Evolutionary conservation across 2,888 invertebrate species (phyloP), one percentile per base, ranked within the genome.

Genomic region (Leptopterna dolabrata): DNA sequence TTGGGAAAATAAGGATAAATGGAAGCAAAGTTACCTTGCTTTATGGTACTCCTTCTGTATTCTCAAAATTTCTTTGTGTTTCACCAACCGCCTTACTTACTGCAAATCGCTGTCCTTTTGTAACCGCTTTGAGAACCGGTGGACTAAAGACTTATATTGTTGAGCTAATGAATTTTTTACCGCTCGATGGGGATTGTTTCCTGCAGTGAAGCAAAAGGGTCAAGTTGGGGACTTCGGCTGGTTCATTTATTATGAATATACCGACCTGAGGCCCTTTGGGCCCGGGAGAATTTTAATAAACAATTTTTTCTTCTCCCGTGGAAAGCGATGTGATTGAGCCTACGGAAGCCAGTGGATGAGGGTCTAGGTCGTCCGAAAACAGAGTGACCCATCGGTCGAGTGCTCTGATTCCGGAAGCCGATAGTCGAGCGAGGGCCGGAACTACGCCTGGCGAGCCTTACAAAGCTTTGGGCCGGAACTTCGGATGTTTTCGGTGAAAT

Each of bases 391-490:
- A 73, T 73, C 73, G 19, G 45, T 45, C 19, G 43, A 24, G 78
- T 19, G 30, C 27, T 19, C 55, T 11, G 78, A 78, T 78, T 45
- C 78, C 78, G 78, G 78, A 78, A 78, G 78, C 41, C 16, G 78
- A 78, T 78, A 78, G 78, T 24, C 45, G 41, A 63, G 24, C 24
- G 47, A 24, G 45, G 27, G 43, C 43, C 43, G 78, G 43, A 78
- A 43, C 43, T 43, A 43, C 43, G 11, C 45, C 45, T 2, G 51
- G 45, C 19, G 45, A n/a, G 16, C 11, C 36, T 43, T 27, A 78
- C 78, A 78, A 78, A 78, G 78, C 78, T 45, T 27, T 45, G n/a
- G n/a, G 2, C 73, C 78, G 43, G 78, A 78, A 78, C 78, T 45
- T 45, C 30, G 41, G 27, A 19, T 16, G 73, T 73, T 73, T 43